Conservation (phyloP, 2,797 vertebrate genomes). For the Oceanodroma leucorhoa region DNA sequence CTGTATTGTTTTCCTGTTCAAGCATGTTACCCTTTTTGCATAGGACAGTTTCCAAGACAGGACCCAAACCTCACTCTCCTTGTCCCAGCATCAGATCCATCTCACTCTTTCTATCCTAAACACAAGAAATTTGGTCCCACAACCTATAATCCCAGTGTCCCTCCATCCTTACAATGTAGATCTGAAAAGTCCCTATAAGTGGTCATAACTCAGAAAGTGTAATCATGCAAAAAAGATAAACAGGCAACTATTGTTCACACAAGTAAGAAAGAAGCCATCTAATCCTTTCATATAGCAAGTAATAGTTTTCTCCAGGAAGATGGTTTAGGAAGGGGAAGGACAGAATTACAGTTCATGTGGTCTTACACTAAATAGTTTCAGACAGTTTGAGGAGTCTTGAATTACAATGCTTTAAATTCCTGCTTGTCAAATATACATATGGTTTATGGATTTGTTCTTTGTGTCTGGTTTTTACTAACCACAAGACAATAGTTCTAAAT, state of each 20-base stretch:
- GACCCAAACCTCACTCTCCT: background rate
- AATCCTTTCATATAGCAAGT: background rate
- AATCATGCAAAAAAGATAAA: background rate
- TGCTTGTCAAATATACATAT: background rate
- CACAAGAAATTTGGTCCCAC: background rate
- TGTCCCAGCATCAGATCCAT: background rate
- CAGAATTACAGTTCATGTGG: background rate
- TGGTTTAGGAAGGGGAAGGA: background rate
- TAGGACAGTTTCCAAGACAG: background rate
- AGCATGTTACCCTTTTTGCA: background rate
- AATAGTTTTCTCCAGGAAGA: background rate
- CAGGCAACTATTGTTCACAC: background rate
- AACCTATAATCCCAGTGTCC: background rate
- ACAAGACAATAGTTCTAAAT: background rate
- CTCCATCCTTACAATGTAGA: background rate
- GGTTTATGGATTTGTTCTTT: background rate
- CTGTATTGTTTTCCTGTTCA: background rate
- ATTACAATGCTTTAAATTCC: background rate
- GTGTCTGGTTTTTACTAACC: background rate
- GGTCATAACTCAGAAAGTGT: background rate
- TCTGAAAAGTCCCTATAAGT: background rate
- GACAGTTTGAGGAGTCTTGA: background rate
- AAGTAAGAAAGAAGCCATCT: background rate
- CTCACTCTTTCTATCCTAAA: background rate
- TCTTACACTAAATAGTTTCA: background rate